Conservation (phyloP, 92 coral and sea anemone species). For the Phymanthus crucifer region DNA sequence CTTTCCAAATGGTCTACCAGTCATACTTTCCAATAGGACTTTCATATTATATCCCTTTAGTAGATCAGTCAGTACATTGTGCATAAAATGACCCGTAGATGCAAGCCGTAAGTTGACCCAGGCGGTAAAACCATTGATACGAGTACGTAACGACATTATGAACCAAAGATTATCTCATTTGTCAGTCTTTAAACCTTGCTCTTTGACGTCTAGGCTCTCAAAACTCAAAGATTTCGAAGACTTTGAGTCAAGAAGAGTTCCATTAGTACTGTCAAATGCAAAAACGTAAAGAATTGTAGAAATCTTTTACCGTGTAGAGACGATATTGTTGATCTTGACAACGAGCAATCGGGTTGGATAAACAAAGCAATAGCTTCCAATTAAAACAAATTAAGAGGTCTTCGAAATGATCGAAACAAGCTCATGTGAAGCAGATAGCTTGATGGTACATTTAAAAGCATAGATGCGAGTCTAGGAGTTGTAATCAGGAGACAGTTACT, state of each 20-base stretch:
- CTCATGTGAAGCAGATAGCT: not conserved
- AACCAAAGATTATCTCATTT: too few relatives aligned
- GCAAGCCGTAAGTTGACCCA: constrained; percentile 95
- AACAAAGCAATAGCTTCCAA: constrained; percentile 21
- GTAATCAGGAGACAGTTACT: not conserved
- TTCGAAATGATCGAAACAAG: not conserved
- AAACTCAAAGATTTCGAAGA: not conserved
- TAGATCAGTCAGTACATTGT: constrained; percentile 84
- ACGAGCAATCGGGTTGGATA: constrained; percentile 13
- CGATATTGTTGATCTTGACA: constrained; percentile 12
- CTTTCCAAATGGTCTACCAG: constrained; percentile 86
- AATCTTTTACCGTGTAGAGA: not conserved
- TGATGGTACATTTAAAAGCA: not conserved
- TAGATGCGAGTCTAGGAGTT: not conserved
- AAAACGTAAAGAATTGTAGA: not conserved
- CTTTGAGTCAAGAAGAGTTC: not conserved
- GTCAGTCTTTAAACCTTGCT: too few relatives aligned
- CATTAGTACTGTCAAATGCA: not conserved
- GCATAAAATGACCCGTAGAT: constrained; percentile 90
- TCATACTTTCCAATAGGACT: constrained; percentile 93
- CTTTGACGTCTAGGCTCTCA: too few relatives aligned
- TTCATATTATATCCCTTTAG: constrained; percentile 98
- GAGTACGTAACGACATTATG: constrained; percentile 79
- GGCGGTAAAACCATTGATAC: constrained; percentile 99
- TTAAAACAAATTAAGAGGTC: not conserved